Evolutionary conservation across 1,140 invertebrate genomes (phyloP), one percentile per base, ranked within the genome.

Genomic region (Venustaconcha ellipsiformis): DNA sequence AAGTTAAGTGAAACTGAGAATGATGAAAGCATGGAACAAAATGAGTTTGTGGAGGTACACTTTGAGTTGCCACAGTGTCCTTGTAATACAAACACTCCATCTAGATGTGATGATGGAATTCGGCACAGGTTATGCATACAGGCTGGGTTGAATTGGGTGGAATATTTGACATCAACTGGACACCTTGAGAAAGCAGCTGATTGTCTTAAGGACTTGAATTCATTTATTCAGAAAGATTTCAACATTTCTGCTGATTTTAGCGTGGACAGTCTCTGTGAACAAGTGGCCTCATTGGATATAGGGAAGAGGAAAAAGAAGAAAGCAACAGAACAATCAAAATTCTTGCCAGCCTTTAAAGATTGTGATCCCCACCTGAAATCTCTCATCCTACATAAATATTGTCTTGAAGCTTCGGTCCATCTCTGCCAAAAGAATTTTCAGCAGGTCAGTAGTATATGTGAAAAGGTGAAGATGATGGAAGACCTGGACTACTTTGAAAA

Each of bases 121-220:
- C 57, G 65, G 13, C 75, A 77, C 18, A 72, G 58, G 57, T 55
- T 77, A 20, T 72, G 75, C 48, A 60, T 77, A 55, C 58, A 65
- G 30, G 65, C 69, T 17, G 75, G 75, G 2, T 57, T 77, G 14
- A 66, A 60, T 15, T 30, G 72, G 37, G 65, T 65, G 6, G 75
- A 77, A 15, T 77, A 72, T 55, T 55, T 77, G n/a, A 64, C 65
- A 26, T 65, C 67, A n/a, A 48, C 64, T 56, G 75, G 63, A 15
- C 60, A 67, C 30, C 60, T 26, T 20, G 62, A 23, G 8, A 20
- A 26, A 14, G 69, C 70, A 23, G 64, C 37, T n/a, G 26, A 55
- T 12, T 57, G 67, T 18, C 57, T 74, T 15, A 37, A 15, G 26
- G 57, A 68, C 14, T 18, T 74, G 18, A 26, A 74, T 17, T 26